Evolutionary conservation across 1,140 invertebrate species (phyloP), one percentile per base, ranked within the genome.

Genomic region (Calliopsis andreniformis): DNA sequence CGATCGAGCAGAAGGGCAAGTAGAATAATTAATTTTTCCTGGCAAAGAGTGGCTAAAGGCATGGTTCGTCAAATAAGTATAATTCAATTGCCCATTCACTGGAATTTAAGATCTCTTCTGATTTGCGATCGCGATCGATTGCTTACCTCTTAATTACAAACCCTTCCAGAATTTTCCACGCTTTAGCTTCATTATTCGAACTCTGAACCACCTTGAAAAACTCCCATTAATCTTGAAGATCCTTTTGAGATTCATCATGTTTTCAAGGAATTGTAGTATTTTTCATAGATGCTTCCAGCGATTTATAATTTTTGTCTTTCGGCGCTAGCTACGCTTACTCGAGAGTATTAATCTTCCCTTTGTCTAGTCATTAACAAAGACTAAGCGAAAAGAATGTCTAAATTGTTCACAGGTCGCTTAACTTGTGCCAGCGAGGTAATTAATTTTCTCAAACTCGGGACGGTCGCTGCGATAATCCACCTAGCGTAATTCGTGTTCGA

Each of bases 1-100:
- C 80, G 80, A 84, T 84, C 68, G 75, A 78, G 73, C 70, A 76
- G 67, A 58, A 66, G 56, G 39, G 49, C 76, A 64, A 75, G 77
- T 70, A 61, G 71, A 75, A 76, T 79, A 83, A 83, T 83, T 83
- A 76, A 80, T 83, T 79, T 71, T 56, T 25, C 67, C 14, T 39
- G 45, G 14, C 18, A 62, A 45, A 71, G 67, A 39, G 51, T 23
- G 56, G 51, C 6, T 20, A 3, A 0, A 4, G 23, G 28, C 28
- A 49, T 35, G 39, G 42, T 68, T 45, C 39, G 53, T 32, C 32
- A 16, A 20, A 35, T 30, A 25, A 25, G 18, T 49, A 42, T 70
- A 62, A 70, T 70, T 77, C 56, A 70, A n/a, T 77, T 18, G 35
- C 8, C 3, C 10, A n/a, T 35, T 49, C 28, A n/a, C n/a, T n/a